phyloP scores from a whole-genome alignment of 2,888 invertebrate genomes.

The Pediacus dermestoides region DNA sequence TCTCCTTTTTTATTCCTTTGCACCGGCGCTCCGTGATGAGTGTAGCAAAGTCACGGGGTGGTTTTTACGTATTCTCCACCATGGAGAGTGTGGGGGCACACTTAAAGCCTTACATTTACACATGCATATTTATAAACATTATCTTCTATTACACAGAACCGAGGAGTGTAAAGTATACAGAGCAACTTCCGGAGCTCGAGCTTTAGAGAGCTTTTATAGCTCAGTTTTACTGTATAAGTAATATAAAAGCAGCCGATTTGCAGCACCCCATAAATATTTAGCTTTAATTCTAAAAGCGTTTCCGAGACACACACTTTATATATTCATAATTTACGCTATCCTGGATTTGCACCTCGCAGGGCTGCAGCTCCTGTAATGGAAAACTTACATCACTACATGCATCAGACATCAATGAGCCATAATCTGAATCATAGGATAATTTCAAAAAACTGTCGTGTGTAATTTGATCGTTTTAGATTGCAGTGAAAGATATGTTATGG shows the following conservation, averaged over 20 bases:
- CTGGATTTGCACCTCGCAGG: constrained; percentile 38
- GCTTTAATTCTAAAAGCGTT: constrained; percentile 51
- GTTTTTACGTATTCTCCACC: constrained; percentile 38
- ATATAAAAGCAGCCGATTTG: constrained; percentile 53
- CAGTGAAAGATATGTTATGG: too few species aligned
- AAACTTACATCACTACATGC: too few species aligned
- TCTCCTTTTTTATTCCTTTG: too few species aligned
- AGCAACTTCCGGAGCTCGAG: constrained; percentile 42
- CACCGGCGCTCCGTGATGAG: too few species aligned
- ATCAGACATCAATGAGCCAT: too few species aligned
- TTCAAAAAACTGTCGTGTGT: too few species aligned
- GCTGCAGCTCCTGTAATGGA: too few species aligned
- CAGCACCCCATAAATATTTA: constrained; percentile 53
- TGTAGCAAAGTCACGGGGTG: constrained; percentile 13
- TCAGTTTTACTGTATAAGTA: constrained; percentile 52
- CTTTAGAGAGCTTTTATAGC: constrained; percentile 50
- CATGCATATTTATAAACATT: constrained; percentile 54
- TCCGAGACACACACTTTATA: constrained; percentile 49
- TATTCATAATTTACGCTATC: constrained; percentile 45
- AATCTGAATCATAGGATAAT: too few species aligned
- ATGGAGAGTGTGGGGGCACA: constrained; percentile 26
- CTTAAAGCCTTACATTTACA: constrained; percentile 49
- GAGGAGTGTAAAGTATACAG: constrained; percentile 48
- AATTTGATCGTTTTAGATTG: too few species aligned
- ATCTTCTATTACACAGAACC: constrained; percentile 50